Conservation (phyloP, 1,140 invertebrate genomes). For the Ceratosolen fusciceps region DNA sequence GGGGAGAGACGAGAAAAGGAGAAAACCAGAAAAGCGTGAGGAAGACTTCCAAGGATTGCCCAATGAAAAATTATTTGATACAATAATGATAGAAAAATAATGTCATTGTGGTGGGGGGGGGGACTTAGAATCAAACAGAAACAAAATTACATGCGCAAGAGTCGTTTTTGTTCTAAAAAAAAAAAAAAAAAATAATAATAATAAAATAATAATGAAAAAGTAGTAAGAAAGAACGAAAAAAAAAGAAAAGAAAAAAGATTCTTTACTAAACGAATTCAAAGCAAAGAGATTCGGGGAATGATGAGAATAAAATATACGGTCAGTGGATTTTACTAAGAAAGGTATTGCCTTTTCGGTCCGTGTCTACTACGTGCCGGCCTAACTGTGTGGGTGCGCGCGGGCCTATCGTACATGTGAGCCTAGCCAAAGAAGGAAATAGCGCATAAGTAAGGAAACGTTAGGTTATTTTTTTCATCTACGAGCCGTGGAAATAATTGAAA, state of each 20-base stretch:
- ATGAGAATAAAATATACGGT: not conserved
- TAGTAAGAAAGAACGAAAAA: not conserved
- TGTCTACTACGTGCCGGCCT: too few species aligned
- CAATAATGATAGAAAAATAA: not conserved
- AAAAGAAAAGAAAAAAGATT: too few species aligned
- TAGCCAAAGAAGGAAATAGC: not conserved
- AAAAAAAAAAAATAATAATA: too few species aligned
- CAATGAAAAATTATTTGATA: not conserved
- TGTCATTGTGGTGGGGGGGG: too few species aligned
- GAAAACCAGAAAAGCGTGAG: not conserved
- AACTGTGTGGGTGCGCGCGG: too few species aligned
- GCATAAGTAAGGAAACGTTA: not conserved
- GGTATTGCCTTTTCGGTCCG: not conserved
- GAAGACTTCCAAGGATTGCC: not conserved
- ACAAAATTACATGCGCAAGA: not conserved
- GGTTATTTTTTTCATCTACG: not conserved
- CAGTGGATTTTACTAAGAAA: not conserved
- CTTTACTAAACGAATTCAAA: too few species aligned
- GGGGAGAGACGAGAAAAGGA: not conserved
- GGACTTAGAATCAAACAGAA: not conserved
- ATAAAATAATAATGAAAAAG: not conserved
- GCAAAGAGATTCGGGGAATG: not conserved
- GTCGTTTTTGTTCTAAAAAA: not conserved
- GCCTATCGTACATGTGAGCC: too few species aligned
- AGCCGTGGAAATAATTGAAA: not conserved